Conservation (phyloP, 2,888 invertebrate species). For the Drosophila borealis region DNA sequence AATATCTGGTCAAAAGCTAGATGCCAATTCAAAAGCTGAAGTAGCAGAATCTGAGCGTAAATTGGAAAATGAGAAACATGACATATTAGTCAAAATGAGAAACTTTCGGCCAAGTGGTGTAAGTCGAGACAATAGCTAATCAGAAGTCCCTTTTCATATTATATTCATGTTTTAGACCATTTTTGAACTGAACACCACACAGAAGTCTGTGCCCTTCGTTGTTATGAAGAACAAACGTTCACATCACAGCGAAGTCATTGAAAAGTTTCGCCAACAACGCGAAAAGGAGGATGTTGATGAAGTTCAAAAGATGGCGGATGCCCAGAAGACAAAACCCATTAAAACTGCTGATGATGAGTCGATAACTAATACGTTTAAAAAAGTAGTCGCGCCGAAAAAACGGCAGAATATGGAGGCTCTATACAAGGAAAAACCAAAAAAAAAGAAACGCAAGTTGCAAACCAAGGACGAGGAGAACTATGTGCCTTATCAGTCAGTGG, state of each 20-base stretch:
- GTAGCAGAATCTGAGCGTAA: constrained; percentile 76
- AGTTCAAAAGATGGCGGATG: constrained; percentile 59
- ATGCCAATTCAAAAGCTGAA: constrained; percentile 86
- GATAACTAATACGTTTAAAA: constrained; percentile 86
- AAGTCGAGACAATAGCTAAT: constrained; percentile 34
- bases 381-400: constrained; percentile 86
- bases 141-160: not conserved
- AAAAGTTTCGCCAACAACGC: constrained; percentile 84
- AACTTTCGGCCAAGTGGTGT: constrained; percentile 83
- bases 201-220: constrained; percentile 90
- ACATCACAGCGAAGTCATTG: constrained; percentile 87
- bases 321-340: constrained; percentile 48
- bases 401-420: constrained; percentile 86
- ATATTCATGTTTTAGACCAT: constrained; percentile 87
- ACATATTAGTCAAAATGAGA: constrained; percentile 82
- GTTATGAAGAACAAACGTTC: constrained; percentile 96
- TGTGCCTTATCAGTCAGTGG: constrained; percentile 93
- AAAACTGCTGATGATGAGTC: constrained; percentile 86
- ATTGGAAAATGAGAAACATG: constrained; percentile 81
- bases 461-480: constrained; percentile 92
- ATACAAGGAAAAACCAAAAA: constrained; percentile 86
- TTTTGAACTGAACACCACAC: constrained; percentile 94
- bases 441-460: constrained; percentile 85
- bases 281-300: constrained; percentile 80
- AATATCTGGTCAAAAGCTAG: constrained; percentile 51